Evolutionary conservation across 2,113 vertebrate genomes (phyloP), one percentile per base, ranked within the genome.

Genomic region (Strigops habroptila): DNA sequence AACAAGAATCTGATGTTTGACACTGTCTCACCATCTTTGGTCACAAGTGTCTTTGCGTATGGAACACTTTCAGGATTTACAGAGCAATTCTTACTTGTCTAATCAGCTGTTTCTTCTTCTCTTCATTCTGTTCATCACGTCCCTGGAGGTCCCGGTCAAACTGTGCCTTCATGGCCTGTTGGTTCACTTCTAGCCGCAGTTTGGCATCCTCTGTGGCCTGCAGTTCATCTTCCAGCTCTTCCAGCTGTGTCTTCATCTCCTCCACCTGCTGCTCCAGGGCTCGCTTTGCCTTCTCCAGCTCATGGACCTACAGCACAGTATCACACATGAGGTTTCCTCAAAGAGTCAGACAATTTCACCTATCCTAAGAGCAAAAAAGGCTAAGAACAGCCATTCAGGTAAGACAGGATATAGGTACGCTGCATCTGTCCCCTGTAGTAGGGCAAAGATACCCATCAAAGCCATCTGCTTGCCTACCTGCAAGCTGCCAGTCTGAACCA

Each of bases 201-300:
- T 99, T 99, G 97, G 99, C 99, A 3, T 99, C 99, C 93, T 99
- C 99, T 0, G 99, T 99, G 93, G 98, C 99, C 98, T 99, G 99
- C 41, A 99, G 98, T 93, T 99, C 99, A 10, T 99, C 99, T 96
- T 99, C 99, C 97, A 99, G 98, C 97, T 99, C 99, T 95, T 99
- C 99, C 49, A 99, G 97, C 96, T 99, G 99, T 1, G 99, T 99
- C 97, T 98, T 99, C 99, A 99, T 99, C 98, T 99, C 99, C 78
- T 99, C 99, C 94, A 99, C 98, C 97, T 99, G 99, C 97, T 99
- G 99, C 93, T 99, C 99, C 97, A 99, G 97, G 17, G 98, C 95
- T 39, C 99, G 98, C 96, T 99, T 99, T 4, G 98, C 97, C 95
- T 99, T 99, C 98, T 99, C 99, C 97, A 99, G 96, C 96, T 99